These are phyloP conservation scores for Hybognathus amarus DNA, from an alignment of 2,797 vertebrate genomes.

Conservation along the genomic window DNA sequence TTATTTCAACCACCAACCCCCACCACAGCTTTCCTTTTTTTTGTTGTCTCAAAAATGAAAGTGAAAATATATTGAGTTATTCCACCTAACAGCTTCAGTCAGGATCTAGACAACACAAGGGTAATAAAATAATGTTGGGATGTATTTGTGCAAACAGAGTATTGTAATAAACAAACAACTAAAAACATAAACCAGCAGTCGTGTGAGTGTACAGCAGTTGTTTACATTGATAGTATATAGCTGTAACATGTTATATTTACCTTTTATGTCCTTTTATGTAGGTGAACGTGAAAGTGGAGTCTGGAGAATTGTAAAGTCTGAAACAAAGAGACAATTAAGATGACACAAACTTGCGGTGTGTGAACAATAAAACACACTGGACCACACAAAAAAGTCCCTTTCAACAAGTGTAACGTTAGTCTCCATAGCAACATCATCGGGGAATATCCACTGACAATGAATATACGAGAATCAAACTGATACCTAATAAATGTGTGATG, in stretches of 20 bases:
- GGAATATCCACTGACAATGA: constrained; percentile 68
- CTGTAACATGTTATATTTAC: constrained; percentile 68
- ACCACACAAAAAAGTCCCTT: constrained; percentile 62
- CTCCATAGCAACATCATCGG: constrained; percentile 80
- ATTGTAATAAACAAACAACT: neutral
- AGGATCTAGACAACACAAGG: neutral
- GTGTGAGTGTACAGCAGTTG: neutral
- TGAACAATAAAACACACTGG: constrained; percentile 34
- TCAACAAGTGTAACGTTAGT: constrained; percentile 81
- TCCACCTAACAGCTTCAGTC: neutral
- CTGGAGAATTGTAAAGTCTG: constrained; percentile 88
- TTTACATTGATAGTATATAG: neutral
- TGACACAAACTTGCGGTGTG: constrained; percentile 15
- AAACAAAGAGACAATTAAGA: constrained; percentile 58
- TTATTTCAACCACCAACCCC: no score
- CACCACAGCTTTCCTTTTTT: neutral
- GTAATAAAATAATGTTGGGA: neutral
- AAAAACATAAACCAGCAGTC: neutral
- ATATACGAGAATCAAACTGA: constrained; percentile 43
- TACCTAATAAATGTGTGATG: constrained; percentile 46
- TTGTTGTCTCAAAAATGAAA: no score
- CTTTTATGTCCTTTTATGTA: constrained; percentile 86
- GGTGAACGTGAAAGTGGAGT: constrained; percentile 88
- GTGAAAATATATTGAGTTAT: neutral
- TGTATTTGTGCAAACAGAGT: neutral